Evolutionary conservation across 1,140 invertebrate genomes (phyloP).

Genomic region (Leguminivora glycinivorella): DNA sequence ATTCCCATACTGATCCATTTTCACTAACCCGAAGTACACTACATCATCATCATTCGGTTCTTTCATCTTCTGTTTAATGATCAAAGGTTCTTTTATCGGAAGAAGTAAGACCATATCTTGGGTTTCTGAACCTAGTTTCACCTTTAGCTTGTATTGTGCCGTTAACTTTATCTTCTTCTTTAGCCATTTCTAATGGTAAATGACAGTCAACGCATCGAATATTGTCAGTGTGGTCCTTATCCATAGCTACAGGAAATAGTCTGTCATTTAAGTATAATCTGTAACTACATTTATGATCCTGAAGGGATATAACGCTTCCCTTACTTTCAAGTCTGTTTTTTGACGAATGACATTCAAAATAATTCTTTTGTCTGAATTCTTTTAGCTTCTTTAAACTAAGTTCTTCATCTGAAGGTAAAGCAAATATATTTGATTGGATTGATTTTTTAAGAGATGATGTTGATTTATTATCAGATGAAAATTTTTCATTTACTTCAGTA

Average conservation of each 20-base stretch:
- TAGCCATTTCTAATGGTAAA: conserved; percentile 50
- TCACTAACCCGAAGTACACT: conserved; percentile 66
- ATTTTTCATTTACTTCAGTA: conserved; percentile 50
- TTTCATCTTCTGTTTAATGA: conserved; percentile 61
- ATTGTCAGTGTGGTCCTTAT: conserved; percentile 53
- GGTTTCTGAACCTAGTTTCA: conserved; percentile 54
- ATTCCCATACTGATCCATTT: conserved; percentile 54
- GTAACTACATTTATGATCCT: conserved; percentile 64
- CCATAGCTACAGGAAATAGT: conserved; percentile 62
- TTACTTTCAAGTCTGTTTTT: conserved; percentile 55
- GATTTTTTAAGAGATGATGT: conserved; percentile 14
- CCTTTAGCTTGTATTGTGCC: conserved; percentile 70
- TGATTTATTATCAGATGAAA: conserved; percentile 31
- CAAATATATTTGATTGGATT: conserved; percentile 36
- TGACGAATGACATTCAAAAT: conserved; percentile 71
- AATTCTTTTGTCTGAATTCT: conserved; percentile 65
- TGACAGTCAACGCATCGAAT: conserved; percentile 65
- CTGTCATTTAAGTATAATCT: conserved; percentile 71
- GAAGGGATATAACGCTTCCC: conserved; percentile 43
- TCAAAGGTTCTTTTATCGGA: conserved; percentile 59
- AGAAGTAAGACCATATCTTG: conserved; percentile 62
- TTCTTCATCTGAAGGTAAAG: conserved; percentile 41
- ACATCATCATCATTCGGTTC: conserved; percentile 45
- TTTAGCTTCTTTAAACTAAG: conserved; percentile 54
- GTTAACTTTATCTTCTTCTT: conserved; percentile 43